Evolutionary conservation across 2,113 vertebrate species (phyloP), one percentile per base, ranked within the genome.

Genomic region (Candoia aspera): DNA sequence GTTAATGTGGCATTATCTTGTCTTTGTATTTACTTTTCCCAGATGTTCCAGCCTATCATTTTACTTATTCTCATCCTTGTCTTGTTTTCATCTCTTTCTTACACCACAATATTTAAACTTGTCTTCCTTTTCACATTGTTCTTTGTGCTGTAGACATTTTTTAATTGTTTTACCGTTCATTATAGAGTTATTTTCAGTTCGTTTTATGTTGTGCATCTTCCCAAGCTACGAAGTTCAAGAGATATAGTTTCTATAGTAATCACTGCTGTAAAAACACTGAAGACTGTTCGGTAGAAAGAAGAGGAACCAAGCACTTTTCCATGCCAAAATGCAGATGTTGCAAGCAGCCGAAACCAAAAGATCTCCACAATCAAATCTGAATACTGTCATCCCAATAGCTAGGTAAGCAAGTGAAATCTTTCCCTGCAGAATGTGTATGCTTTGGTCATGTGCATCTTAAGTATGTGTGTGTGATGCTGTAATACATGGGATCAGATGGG

Each of bases 31-130:
- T 97, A 97, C 96, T 95, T 98, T 79, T 97, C 97, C 97, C 97
- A 99, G 99, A 99, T 99, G 99, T 99, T 99, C 98, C 99, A 99
- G 98, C 99, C 99, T 97, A 99, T 99, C 97, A 99, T 99, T 99
- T 98, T 99, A 97, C 98, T 99, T 97, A 99, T 99, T 97, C 99
- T 99, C 98, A 99, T 99, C 96, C 99, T 99, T 95, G 99, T 99
- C 97, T 98, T 99, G 97, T 99, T 99, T 97, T 99, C 99, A 94
- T 99, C 99, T 89, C 98, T 99, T 96, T 99, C 99, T 93, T 99
- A 99, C 96, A 98, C 99, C 97, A 99, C 99, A 95, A 99, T 99
- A 98, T 99, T 99, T 98, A 99, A 99, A 97, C 97, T 99, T 97
- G 99, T 99, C 96, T 99, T 99, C 96, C 99, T 99, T 98, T 98